A percentile compares a stretch with the other conserved stretches of the same genome.
These are phyloP conservation scores for Drosophila niveifrons DNA, from an alignment of 2,888 invertebrate genomes.

Conservation along the genomic window DNA sequence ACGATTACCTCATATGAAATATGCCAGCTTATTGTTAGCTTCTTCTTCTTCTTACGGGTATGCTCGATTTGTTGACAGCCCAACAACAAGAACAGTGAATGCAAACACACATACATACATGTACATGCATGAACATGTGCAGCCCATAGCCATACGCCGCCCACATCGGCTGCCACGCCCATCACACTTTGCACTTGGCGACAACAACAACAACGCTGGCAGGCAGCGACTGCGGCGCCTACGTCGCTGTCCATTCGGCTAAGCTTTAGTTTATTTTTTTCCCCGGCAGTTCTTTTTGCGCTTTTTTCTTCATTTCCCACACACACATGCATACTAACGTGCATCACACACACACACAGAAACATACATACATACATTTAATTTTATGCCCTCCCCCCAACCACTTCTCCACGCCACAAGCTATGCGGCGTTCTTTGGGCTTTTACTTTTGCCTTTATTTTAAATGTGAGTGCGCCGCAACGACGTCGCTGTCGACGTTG, in stretches of 20 bases:
- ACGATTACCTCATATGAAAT: constrained; percentile 64
- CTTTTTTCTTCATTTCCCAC: constrained; percentile 51
- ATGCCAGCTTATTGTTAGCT: constrained; percentile 1
- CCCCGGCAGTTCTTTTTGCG: constrained; percentile 28
- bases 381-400: constrained; percentile 46
- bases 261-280: constrained; percentile 51
- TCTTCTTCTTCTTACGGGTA: constrained; percentile 9
- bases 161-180: constrained; percentile 55
- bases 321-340: constrained; percentile 22
- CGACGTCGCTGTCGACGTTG: constrained; percentile 40
- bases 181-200: constrained; percentile 55
- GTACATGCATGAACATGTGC: constrained; percentile 13
- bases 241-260: constrained; percentile 46
- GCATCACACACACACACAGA: background rate
- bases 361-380: constrained; percentile 33
- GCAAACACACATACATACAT: background rate
- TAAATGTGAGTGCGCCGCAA: constrained; percentile 59
- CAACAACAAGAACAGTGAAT: constrained; percentile 23
- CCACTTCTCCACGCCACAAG: background rate
- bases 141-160: constrained; percentile 29
- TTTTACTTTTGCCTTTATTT: constrained; percentile 68
- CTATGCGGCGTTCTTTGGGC: constrained; percentile 49
- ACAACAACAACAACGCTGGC: constrained; percentile 4
- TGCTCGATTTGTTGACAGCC: constrained; percentile 48
- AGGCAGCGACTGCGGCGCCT: constrained; percentile 34